These are phyloP conservation scores for Terrapene triunguis DNA, from an alignment of 2,113 vertebrate species.

Conservation along the genomic window DNA sequence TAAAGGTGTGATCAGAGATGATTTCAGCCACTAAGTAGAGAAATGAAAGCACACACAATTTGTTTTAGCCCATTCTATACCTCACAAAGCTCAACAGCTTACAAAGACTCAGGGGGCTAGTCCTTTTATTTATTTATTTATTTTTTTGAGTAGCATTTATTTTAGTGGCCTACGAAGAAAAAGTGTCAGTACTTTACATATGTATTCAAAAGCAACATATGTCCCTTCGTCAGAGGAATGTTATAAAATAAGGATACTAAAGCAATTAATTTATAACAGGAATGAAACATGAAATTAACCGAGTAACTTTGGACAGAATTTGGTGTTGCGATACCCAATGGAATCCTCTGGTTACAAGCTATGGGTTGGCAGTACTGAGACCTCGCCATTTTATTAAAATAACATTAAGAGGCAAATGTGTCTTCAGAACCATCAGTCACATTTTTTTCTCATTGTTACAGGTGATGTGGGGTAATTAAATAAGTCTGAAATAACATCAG, in stretches of 20 bases:
- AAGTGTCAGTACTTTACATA: background rate
- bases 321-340: background rate
- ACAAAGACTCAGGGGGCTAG: background rate
- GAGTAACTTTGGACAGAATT: background rate
- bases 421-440: conserved; percentile 35
- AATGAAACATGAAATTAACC: background rate
- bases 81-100: background rate
- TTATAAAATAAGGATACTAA: background rate
- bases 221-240: background rate
- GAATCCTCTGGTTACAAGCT: conserved; percentile 11
- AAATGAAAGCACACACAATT: conserved; percentile 21
- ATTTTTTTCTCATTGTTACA: conserved; percentile 61
- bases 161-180: background rate
- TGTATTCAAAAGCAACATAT: background rate
- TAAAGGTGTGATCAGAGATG: conserved; percentile 30
- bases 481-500: conserved; percentile 47
- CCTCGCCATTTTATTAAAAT: conserved; percentile 57
- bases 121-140: too few relatives aligned
- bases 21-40: conserved; percentile 16
- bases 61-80: background rate
- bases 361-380: background rate
- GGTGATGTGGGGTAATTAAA: conserved; percentile 54
- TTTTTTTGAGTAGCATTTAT: background rate
- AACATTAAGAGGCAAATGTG: conserved; percentile 36
- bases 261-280: background rate